phyloP scores from a whole-genome alignment of 2,888 invertebrate genomes.

The Entomobrya multifasciata region DNA sequence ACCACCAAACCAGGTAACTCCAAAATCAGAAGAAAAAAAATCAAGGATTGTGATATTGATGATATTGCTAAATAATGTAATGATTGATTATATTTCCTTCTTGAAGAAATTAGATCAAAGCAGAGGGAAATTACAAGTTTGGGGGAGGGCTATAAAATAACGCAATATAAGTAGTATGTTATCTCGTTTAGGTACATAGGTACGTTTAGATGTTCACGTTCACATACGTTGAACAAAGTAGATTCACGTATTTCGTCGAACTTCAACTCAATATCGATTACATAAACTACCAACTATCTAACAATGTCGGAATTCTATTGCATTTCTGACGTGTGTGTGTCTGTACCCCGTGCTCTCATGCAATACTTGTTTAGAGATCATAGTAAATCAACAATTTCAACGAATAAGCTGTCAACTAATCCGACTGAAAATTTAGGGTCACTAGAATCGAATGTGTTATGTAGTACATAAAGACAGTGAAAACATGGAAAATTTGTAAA shows the following conservation, averaged over 20 bases:
- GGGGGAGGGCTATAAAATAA: background rate
- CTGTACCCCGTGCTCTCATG: no score
- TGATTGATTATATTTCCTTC: slow-evolving; percentile 27
- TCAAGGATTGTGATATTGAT: slow-evolving; percentile 27
- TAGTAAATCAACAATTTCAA: no score
- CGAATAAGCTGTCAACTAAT: no score
- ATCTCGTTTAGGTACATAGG: background rate
- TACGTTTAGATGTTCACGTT: background rate
- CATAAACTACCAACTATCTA: no score
- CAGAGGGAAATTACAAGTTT: background rate
- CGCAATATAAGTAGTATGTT: background rate
- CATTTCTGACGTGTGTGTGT: no score
- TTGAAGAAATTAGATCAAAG: slow-evolving; percentile 32
- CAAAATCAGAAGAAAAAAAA: slow-evolving; percentile 21
- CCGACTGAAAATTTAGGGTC: no score
- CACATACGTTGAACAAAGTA: background rate
- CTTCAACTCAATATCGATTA: no score
- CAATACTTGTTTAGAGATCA: no score
- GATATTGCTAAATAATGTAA: slow-evolving; percentile 14
- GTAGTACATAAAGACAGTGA: no score
- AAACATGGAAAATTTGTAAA: no score
- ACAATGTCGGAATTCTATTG: background rate
- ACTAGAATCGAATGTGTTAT: no score
- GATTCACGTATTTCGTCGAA: background rate
- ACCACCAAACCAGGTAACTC: background rate